A percentile compares a stretch with the other conserved stretches of the same genome.
phyloP scores from a whole-genome alignment of 2,888 invertebrate species.

The Hartigia nigra region DNA sequence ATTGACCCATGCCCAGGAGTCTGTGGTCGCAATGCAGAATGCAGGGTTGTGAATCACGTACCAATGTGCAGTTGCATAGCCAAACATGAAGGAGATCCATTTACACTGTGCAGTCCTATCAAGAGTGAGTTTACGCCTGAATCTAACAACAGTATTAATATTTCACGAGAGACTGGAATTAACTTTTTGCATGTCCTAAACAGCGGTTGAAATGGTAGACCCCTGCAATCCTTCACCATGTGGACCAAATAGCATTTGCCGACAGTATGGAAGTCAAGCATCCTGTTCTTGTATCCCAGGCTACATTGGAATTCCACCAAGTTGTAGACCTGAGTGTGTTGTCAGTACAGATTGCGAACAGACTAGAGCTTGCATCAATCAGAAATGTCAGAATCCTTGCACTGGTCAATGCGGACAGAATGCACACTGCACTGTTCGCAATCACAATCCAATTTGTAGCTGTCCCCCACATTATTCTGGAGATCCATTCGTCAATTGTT shows the following conservation, averaged over 20 bases:
- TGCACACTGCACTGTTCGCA: constrained; percentile 69
- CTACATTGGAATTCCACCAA: constrained; percentile 68
- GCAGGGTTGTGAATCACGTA: constrained; percentile 79
- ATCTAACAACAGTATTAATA: background rate
- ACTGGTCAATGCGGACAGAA: constrained; percentile 70
- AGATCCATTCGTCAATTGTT: constrained; percentile 68
- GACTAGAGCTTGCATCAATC: constrained; percentile 69
- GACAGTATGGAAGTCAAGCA: constrained; percentile 64
- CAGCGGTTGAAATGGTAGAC: constrained; percentile 28
- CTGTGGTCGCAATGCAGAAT: constrained; percentile 81
- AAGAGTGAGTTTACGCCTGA: constrained; percentile 43
- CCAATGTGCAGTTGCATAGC: constrained; percentile 71
- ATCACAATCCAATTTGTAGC: constrained; percentile 72
- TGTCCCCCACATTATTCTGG: constrained; percentile 69
- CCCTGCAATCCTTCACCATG: constrained; percentile 67
- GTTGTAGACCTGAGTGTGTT: constrained; percentile 69
- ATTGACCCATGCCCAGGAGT: constrained; percentile 83
- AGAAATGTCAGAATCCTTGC: constrained; percentile 70
- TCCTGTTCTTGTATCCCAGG: constrained; percentile 69
- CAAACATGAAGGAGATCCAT: constrained; percentile 71
- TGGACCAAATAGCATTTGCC: constrained; percentile 69
- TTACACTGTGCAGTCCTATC: constrained; percentile 67
- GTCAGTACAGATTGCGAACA: constrained; percentile 70
- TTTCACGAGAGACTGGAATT: background rate
- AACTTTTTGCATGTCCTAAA: constrained; percentile 20